A percentile compares a stretch with the other conserved stretches of the same genome.
Evolutionary conservation across 1,140 invertebrate species (phyloP).

Genomic region (Neodiprion pinetum): DNA sequence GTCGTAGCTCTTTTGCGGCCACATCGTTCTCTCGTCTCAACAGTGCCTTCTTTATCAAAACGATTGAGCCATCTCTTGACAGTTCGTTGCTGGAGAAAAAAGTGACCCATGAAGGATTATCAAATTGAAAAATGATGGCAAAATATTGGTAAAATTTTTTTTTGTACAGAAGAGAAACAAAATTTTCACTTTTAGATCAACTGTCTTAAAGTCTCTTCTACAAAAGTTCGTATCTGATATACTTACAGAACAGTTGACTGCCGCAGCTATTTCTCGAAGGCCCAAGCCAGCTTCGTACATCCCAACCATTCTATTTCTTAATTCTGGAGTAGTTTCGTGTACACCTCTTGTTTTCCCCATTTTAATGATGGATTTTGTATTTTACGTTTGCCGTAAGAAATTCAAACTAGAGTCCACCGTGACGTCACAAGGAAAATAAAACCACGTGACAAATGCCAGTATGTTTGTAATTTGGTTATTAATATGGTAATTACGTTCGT

Average conservation of each 20-base stretch:
- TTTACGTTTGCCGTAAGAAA: neutral
- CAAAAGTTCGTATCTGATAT: neutral
- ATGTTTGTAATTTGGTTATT: slow-evolving; percentile 29
- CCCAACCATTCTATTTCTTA: slow-evolving; percentile 59
- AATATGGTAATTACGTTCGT: neutral
- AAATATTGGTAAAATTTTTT: slow-evolving; percentile 5
- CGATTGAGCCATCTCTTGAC: slow-evolving; percentile 60
- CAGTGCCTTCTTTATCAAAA: slow-evolving; percentile 59
- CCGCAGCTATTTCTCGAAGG: slow-evolving; percentile 54
- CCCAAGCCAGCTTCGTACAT: slow-evolving; percentile 60
- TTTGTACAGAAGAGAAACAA: slow-evolving; percentile 8
- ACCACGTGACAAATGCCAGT: slow-evolving; percentile 43
- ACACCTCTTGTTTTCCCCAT: slow-evolving; percentile 60
- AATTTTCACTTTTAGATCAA: neutral
- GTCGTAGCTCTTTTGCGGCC: slow-evolving; percentile 60
- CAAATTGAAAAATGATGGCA: slow-evolving; percentile 11
- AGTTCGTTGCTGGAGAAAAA: slow-evolving; percentile 53
- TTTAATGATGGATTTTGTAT: slow-evolving; percentile 16
- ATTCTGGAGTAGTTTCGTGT: slow-evolving; percentile 58
- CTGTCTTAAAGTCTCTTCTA: too few species aligned
- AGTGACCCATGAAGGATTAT: slow-evolving; percentile 13
- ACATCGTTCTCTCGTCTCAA: slow-evolving; percentile 57
- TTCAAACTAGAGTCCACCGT: slow-evolving; percentile 26
- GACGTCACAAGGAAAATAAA: slow-evolving; percentile 32
- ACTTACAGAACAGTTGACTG: slow-evolving; percentile 57